Conservation (phyloP, 2,797 vertebrate species). For the Periophthalmus magnuspinnatus region DNA sequence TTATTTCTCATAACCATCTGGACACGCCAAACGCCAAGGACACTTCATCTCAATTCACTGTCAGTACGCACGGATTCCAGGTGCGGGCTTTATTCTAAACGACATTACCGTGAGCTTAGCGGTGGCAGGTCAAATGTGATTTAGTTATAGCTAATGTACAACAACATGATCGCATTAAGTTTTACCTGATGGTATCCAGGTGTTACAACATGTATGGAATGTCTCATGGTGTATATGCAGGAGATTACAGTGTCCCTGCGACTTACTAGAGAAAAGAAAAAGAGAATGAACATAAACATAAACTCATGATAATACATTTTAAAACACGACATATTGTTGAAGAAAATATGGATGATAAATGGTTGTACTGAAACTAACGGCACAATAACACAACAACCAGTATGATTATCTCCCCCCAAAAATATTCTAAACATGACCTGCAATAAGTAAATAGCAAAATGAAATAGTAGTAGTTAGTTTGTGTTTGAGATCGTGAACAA, state of each 20-base stretch:
- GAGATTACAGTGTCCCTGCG: background rate
- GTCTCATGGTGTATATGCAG: background rate
- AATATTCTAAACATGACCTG: too few relatives aligned
- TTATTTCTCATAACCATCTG: constrained; percentile 73
- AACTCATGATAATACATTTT: too few relatives aligned
- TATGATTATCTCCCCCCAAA: too few relatives aligned
- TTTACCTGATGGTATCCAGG: background rate
- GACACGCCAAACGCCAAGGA: constrained; percentile 63
- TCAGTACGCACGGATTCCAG: constrained; percentile 5
- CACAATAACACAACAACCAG: too few relatives aligned
- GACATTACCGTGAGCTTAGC: background rate
- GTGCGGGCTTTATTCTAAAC: background rate
- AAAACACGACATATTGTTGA: too few relatives aligned
- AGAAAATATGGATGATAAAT: too few relatives aligned
- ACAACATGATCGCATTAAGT: background rate
- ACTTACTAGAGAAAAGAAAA: background rate
- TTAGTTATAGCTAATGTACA: background rate
- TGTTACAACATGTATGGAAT: background rate
- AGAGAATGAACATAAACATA: background rate
- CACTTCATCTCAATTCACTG: constrained; percentile 43
- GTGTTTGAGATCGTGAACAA: too few relatives aligned
- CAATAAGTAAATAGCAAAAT: too few relatives aligned
- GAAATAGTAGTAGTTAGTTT: too few relatives aligned
- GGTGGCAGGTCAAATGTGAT: constrained; percentile 1
- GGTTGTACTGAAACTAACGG: too few relatives aligned